Conservation (phyloP, 2,888 invertebrate species). For the Zhengitettix transpicula region DNA sequence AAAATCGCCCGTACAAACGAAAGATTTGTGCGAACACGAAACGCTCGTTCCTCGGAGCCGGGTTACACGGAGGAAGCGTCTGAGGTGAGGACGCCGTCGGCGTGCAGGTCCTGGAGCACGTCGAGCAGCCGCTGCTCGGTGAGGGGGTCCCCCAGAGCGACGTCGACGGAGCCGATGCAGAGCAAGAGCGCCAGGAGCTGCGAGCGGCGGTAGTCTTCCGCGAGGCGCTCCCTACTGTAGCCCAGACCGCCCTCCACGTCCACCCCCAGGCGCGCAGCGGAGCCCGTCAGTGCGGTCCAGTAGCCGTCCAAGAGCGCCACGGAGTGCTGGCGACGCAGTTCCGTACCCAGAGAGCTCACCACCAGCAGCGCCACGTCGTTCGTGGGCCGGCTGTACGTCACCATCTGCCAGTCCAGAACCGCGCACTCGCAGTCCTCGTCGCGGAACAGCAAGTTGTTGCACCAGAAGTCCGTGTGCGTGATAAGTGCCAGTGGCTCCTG, state of each 20-base stretch:
- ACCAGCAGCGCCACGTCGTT: conserved; percentile 61
- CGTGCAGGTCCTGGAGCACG: conserved; percentile 53
- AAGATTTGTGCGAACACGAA: no score
- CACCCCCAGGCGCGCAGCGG: conserved; percentile 42
- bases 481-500: conserved; percentile 56
- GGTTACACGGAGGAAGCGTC: conserved; percentile 20
- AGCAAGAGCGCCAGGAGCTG: conserved; percentile 57
- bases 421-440: conserved; percentile 38
- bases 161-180: conserved; percentile 66
- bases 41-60: background rate
- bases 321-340: conserved; percentile 45
- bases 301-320: conserved; percentile 45
- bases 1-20: no score
- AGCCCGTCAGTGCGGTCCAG: conserved; percentile 43
- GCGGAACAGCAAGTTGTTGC: conserved; percentile 54
- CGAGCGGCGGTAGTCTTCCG: conserved; percentile 41
- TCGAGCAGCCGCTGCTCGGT: conserved; percentile 60
- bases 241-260: conserved; percentile 37
- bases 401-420: conserved; percentile 74
- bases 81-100: conserved; percentile 43
- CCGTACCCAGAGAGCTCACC: conserved; percentile 54
- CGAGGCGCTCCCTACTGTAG: conserved; percentile 35
- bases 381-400: conserved; percentile 57
- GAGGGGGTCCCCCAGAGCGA: conserved; percentile 57
- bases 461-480: conserved; percentile 74